A percentile compares a stretch with the other conserved stretches of the same genome.
These are phyloP conservation scores for Arnoldichthys spilopterus DNA, from an alignment of 2,797 vertebrate genomes.

Conservation along the genomic window DNA sequence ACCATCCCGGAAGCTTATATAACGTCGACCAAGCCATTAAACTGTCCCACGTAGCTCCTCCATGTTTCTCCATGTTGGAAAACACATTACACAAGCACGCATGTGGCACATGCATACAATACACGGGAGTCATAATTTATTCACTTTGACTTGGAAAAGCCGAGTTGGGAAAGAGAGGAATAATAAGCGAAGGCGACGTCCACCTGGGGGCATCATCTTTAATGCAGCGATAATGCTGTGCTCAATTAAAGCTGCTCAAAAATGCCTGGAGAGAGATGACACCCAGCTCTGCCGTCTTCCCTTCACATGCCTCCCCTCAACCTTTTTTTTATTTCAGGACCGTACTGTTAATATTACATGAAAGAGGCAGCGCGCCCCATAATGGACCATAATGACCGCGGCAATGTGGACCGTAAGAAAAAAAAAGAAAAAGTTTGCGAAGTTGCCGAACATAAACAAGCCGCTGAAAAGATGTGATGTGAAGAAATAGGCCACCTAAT, in stretches of 20 bases:
- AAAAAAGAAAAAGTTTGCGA: conserved; percentile 5
- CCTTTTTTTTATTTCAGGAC: conserved; percentile 50
- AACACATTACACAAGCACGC: conserved; percentile 60
- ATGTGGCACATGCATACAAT: conserved; percentile 69
- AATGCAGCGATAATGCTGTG: conserved; percentile 54
- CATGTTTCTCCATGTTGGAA: conserved; percentile 4
- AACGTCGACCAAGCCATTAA: not conserved
- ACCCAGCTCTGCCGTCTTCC: conserved; percentile 14
- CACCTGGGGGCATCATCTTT: conserved; percentile 55
- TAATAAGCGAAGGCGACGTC: conserved; percentile 49
- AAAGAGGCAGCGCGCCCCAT: conserved; percentile 26
- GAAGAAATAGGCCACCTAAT: conserved; percentile 44
- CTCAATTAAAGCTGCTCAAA: conserved; percentile 50
- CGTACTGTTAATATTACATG: conserved; percentile 49
- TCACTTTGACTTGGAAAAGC: conserved; percentile 63
- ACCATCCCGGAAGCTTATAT: not conserved
- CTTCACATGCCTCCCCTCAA: conserved; percentile 24
- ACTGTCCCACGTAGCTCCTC: conserved; percentile 2
- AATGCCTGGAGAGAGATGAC: conserved; percentile 34
- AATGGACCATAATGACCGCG: conserved; percentile 38
- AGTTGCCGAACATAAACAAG: conserved; percentile 28
- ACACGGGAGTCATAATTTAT: conserved; percentile 72
- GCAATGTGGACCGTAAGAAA: conserved; percentile 27
- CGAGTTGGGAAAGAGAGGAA: conserved; percentile 47
- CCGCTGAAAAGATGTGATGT: conserved; percentile 31